phyloP scores from a whole-genome alignment of 2,888 invertebrate genomes.

The Siphlonurus alternatus region DNA sequence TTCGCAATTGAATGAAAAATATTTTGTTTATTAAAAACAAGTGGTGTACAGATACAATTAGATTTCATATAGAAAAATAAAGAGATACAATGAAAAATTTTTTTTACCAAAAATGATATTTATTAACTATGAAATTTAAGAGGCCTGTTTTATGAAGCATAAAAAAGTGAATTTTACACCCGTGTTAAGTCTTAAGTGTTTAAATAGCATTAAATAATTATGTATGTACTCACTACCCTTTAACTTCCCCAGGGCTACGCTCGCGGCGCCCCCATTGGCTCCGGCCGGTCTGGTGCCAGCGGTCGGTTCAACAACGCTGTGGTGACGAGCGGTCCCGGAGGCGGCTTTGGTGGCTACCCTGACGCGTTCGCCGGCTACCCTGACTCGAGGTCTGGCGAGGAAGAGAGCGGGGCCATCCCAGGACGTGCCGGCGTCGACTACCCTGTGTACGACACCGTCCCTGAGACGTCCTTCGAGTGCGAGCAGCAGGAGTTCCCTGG shows the following conservation, averaged over 20 bases:
- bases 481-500: constrained; percentile 57
- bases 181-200: too few relatives aligned
- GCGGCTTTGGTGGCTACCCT: background rate
- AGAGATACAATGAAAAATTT: too few relatives aligned
- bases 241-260: background rate
- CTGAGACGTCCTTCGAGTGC: constrained; percentile 47
- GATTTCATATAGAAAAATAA: too few relatives aligned
- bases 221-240: too few relatives aligned
- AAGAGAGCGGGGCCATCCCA: background rate
- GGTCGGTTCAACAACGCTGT: background rate
- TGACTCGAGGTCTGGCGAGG: background rate
- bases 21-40: too few relatives aligned
- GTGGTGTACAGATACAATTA: too few relatives aligned
- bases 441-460: constrained; percentile 58
- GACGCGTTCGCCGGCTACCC: background rate
- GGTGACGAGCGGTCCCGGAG: background rate
- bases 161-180: too few relatives aligned
- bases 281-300: background rate
- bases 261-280: background rate
- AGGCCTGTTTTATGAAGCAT: too few relatives aligned
- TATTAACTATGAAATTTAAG: too few relatives aligned
- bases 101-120: too few relatives aligned
- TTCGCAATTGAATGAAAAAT: too few relatives aligned
- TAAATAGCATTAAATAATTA: too few relatives aligned
- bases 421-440: constrained; percentile 40